Conservation (phyloP, 2,888 invertebrate genomes). For the Nipponacmea schrenckii region DNA sequence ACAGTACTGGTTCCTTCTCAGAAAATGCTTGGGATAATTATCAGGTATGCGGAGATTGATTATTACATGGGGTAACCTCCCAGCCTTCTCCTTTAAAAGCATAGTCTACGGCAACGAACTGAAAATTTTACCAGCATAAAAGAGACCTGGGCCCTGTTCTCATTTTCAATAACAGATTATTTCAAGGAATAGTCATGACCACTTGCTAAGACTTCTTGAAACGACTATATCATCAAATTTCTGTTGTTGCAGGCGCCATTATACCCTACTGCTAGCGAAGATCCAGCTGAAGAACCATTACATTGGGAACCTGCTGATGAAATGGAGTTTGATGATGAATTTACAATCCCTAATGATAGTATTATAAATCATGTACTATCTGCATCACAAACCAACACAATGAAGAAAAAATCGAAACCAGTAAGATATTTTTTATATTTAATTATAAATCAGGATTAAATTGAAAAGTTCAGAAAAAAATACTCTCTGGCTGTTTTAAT, state of each 20-base stretch:
- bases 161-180: too few relatives aligned
- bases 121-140: background rate
- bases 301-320: conserved; percentile 55
- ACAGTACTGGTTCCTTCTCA: conserved; percentile 75
- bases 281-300: conserved; percentile 53
- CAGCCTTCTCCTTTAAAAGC: too few relatives aligned
- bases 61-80: background rate
- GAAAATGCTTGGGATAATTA: conserved; percentile 93
- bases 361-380: background rate
- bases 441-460: too few relatives aligned
- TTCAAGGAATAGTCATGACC: too few relatives aligned
- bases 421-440: background rate
- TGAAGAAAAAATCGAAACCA: background rate
- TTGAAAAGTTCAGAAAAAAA: too few relatives aligned
- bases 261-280: conserved; percentile 55
- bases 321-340: conserved; percentile 60
- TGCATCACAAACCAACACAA: background rate
- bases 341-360: conserved; percentile 22
- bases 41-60: conserved; percentile 73
- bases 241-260: conserved; percentile 34
- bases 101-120: too few relatives aligned
- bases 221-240: too few relatives aligned
- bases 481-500: too few relatives aligned
- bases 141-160: background rate
- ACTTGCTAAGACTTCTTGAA: too few relatives aligned